Evolutionary conservation across 2,113 vertebrate genomes (phyloP).

Genomic region (Oostethus manadensis): DNA sequence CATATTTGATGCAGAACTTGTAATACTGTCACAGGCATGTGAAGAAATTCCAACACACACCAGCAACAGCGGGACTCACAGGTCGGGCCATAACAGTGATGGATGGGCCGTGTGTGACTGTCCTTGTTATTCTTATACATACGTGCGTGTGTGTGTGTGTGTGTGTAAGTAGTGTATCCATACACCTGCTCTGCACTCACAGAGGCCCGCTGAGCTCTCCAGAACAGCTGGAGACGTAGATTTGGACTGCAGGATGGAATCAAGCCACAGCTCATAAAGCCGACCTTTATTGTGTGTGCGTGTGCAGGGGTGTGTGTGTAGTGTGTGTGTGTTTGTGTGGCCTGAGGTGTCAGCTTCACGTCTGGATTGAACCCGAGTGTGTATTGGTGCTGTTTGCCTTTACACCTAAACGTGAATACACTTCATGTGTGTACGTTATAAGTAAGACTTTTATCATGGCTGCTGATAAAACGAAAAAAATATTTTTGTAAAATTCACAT

Average conservation of each 20-base stretch:
- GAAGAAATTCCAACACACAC: background rate
- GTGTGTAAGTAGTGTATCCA: conserved; percentile 80
- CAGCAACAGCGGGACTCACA: conserved; percentile 60
- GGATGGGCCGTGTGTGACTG: conserved; percentile 89
- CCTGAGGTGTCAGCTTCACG: conserved; percentile 86
- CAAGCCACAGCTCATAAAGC: conserved; percentile 97
- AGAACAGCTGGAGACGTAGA: conserved; percentile 96
- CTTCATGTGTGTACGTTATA: too few relatives aligned
- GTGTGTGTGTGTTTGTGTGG: conserved; percentile 86
- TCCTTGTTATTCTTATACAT: conserved; percentile 93
- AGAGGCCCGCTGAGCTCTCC: conserved; percentile 46
- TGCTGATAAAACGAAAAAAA: too few relatives aligned
- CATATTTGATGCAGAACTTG: too few relatives aligned
- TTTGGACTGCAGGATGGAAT: conserved; percentile 95
- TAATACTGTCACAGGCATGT: background rate
- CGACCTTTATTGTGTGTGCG: conserved; percentile 24
- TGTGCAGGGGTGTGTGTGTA: conserved; percentile 65
- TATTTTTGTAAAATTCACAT: too few relatives aligned
- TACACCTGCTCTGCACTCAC: too few relatives aligned
- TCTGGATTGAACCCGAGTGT: conserved; percentile 73
- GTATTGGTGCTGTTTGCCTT: too few relatives aligned
- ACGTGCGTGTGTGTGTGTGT: conserved; percentile 83
- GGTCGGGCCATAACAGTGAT: conserved; percentile 87
- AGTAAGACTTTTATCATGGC: too few relatives aligned
- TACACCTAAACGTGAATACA: too few relatives aligned